phyloP scores from a whole-genome alignment of 2,797 vertebrate species.

The Paedocypris micromegethes region DNA sequence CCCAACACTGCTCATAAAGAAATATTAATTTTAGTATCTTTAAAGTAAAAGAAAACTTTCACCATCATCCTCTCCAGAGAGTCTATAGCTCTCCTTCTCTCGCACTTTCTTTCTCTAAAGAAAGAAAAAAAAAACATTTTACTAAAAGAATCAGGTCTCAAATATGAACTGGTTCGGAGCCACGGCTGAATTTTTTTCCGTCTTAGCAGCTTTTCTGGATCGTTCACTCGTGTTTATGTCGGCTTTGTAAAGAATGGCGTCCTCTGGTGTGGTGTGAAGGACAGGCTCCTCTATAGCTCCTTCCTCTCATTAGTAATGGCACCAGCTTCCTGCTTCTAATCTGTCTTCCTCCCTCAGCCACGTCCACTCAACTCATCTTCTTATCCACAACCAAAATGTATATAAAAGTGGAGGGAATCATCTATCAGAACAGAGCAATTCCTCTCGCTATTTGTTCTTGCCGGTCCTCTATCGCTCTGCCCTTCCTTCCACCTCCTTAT shows the following conservation, averaged over 20 bases:
- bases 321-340: constrained; percentile 54
- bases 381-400: constrained; percentile 50
- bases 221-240: not conserved
- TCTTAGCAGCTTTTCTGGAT: not conserved
- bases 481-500: constrained; percentile 36
- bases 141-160: no score
- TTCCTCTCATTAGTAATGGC: constrained; percentile 60
- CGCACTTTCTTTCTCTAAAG: no score
- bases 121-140: no score
- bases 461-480: constrained; percentile 28
- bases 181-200: no score
- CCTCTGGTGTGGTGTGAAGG: constrained; percentile 48
- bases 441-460: constrained; percentile 29
- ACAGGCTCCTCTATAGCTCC: constrained; percentile 45
- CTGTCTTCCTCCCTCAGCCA: constrained; percentile 25
- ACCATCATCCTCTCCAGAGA: no score
- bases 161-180: no score
- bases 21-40: no score
- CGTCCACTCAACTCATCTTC: constrained; percentile 32
- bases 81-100: no score
- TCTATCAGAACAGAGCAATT: constrained; percentile 50
- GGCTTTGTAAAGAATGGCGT: not conserved
- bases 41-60: no score
- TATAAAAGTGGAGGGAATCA: constrained; percentile 47
- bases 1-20: no score